Base-by-base conservation (phyloP, 2,797 vertebrate genomes). In the Trematomus bernacchii region DNA sequence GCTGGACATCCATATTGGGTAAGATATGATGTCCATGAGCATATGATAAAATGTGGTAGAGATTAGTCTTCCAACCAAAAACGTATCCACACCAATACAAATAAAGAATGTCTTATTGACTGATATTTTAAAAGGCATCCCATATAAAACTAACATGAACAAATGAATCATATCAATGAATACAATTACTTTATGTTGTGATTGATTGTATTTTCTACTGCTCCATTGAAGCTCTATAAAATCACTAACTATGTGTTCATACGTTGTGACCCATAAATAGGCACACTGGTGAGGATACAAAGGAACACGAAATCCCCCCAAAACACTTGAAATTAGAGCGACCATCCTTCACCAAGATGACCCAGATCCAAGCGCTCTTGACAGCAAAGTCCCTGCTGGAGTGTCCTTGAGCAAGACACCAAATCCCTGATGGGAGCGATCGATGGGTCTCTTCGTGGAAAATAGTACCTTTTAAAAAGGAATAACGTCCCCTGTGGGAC, bases 371-470 rank as follows among this genome's bases (percentile, higher is more conserved):
- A 59, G 61, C 16, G 3, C 19, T 16, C 52, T 61, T 37, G 79
- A 85, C 77, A 80, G 64, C 53, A 4, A 59, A 69, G 57, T 37
- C 55, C 65, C 66, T 60, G 65, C 57, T 71, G 64, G 60, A 72
- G 68, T 75, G 82, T 88, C 85, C 85, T 87, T 87, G 86, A 77
- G 73, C 80, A 60, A 58, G 70, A 79, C 55, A 68, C 43, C 60
- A 67, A 84, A 84, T 85, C 76, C 70, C 65, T 52, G 0, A 2
- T 55, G 83, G 55, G 48, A 60, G 37, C 55, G 3, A 80, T 84
- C 87, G 81, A 53, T 82, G 74, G 33, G 37, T 65, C n/a, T 62
- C 60, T 71, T 44, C 3, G 21, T 53, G 40, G 44, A 63, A 30
- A 52, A 58, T 50, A 47, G 23, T 19, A 48, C 44, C 62, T 44